These are phyloP conservation scores for Carcinoscorpius rotundicauda DNA, from an alignment of 1,140 invertebrate genomes.

Conservation along the genomic window DNA sequence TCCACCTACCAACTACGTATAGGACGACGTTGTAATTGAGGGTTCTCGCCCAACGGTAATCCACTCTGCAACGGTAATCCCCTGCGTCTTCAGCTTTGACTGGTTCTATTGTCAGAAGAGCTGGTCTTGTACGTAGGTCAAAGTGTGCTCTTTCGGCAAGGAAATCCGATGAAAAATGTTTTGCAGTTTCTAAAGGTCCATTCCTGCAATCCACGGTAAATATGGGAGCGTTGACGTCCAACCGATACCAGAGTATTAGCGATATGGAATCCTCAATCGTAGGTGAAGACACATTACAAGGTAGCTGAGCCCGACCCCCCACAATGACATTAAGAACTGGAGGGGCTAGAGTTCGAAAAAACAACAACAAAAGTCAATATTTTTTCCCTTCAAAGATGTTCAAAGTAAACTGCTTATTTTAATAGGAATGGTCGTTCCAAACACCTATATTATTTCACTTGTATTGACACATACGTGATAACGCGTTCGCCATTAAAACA, in stretches of 20 bases:
- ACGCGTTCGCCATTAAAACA: no score
- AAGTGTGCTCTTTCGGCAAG: slow-evolving; percentile 12
- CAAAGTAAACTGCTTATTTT: no score
- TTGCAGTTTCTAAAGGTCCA: background rate
- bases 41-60: slow-evolving; percentile 12
- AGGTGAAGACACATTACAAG: slow-evolving; percentile 61
- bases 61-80: slow-evolving; percentile 31
- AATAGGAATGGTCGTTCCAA: no score
- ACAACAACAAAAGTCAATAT: no score
- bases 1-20: no score
- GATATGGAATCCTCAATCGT: slow-evolving; percentile 54
- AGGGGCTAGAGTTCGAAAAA: no score
- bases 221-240: slow-evolving; percentile 31
- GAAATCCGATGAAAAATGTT: slow-evolving; percentile 3
- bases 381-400: no score
- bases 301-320: slow-evolving; percentile 54
- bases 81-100: slow-evolving; percentile 5
- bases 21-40: no score
- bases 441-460: no score
- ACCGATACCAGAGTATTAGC: slow-evolving; percentile 72
- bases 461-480: no score
- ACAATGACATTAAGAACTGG: slow-evolving; percentile 31
- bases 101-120: slow-evolving; percentile 44
- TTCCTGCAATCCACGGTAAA: slow-evolving; percentile 9
- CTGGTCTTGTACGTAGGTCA: slow-evolving; percentile 13